phyloP scores from a whole-genome alignment of 2,113 vertebrate genomes.

The Ia io region DNA sequence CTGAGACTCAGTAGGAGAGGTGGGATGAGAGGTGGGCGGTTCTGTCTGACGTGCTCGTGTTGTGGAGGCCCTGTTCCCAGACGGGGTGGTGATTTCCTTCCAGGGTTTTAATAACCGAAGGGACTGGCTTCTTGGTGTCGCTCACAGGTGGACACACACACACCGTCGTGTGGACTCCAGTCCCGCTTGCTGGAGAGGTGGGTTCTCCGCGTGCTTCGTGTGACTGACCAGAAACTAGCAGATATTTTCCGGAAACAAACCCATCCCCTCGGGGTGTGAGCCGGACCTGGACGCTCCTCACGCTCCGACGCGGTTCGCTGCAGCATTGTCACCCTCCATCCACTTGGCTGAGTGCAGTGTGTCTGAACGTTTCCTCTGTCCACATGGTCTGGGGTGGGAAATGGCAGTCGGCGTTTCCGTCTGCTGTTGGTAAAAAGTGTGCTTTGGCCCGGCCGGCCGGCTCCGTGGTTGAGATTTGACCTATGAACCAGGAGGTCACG shows the following conservation, averaged over 20 bases:
- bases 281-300: no score
- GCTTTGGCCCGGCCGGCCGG: background rate
- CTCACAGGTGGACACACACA: conserved; percentile 54
- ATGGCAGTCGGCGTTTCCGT: background rate
- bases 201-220: conserved; percentile 19
- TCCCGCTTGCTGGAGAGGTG: conserved; percentile 28
- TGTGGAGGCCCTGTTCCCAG: background rate
- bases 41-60: background rate
- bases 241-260: conserved; percentile 39
- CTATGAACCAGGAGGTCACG: no score
- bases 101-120: conserved; percentile 18
- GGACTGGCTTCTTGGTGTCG: background rate
- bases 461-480: no score
- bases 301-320: background rate
- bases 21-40: background rate
- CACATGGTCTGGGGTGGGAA: no score
- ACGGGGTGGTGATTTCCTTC: no score
- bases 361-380: conserved; percentile 1
- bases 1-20: background rate
- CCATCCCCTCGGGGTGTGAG: background rate
- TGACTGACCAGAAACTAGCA: conserved; percentile 32
- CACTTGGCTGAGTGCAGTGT: background rate
- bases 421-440: background rate
- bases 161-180: conserved; percentile 21
- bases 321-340: background rate